phyloP scores from a whole-genome alignment of 1,140 invertebrate genomes.

The Brachionus paranguensis region DNA sequence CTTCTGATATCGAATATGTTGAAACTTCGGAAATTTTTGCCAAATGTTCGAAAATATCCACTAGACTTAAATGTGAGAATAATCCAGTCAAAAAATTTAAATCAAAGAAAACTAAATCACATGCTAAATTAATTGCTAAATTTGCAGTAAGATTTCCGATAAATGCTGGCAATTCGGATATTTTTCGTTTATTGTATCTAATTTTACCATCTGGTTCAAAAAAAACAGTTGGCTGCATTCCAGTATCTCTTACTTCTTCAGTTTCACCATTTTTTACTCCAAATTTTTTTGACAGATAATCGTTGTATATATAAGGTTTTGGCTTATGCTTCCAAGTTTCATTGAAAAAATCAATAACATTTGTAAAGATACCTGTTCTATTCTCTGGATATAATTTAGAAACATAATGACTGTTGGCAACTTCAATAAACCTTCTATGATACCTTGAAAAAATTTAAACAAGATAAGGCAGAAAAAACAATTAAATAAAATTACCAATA shows the following conservation, averaged over 20 bases:
- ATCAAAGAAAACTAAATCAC: background rate
- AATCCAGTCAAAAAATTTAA: constrained; percentile 8
- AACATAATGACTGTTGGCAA: background rate
- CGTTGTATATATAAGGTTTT: constrained; percentile 5
- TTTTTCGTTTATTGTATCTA: constrained; percentile 30
- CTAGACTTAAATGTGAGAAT: background rate
- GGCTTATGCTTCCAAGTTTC: constrained; percentile 37
- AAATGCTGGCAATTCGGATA: constrained; percentile 12
- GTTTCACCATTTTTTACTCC: background rate
- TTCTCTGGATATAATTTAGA: background rate
- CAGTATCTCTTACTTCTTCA: background rate
- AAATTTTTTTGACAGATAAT: constrained; percentile 2
- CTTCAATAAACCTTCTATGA: constrained; percentile 41
- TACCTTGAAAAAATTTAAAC: background rate
- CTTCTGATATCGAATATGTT: background rate
- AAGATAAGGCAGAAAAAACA: too few relatives aligned
- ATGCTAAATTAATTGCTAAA: background rate
- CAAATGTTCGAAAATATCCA: background rate
- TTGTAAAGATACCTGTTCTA: background rate
- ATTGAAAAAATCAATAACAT: constrained; percentile 35
- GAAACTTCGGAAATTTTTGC: background rate
- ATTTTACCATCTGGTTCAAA: background rate
- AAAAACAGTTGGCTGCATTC: background rate
- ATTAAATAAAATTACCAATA: background rate
- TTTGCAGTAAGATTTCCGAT: background rate